A percentile compares a stretch with the other conserved stretches of the same genome.
phyloP scores from a whole-genome alignment of 2,113 vertebrate genomes.

The Ophiodon elongatus region DNA sequence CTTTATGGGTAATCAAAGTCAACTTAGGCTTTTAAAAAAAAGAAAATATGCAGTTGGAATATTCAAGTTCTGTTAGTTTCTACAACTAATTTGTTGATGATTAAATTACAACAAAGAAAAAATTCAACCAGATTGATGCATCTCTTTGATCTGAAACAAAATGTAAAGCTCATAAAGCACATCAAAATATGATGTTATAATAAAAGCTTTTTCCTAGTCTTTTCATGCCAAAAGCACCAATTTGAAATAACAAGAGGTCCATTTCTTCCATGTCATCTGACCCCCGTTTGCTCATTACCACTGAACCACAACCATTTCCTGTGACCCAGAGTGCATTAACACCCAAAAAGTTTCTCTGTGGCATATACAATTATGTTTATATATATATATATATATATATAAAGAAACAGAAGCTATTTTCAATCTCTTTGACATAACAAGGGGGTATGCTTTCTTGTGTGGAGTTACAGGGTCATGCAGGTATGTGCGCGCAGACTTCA shows the following conservation, averaged over 20 bases:
- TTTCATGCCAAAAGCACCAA: conserved; percentile 29
- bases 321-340: conserved; percentile 71
- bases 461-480: conserved; percentile 66
- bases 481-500: conserved; percentile 77
- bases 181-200: not conserved
- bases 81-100: not conserved
- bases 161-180: not conserved
- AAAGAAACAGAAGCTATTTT: conserved; percentile 66
- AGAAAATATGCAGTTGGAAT: not conserved
- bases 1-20: conserved; percentile 3
- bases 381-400: not conserved
- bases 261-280: conserved; percentile 22
- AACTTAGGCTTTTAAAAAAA: not conserved
- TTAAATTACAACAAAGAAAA: not conserved
- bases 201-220: not conserved
- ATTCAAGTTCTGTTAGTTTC: too few relatives aligned
- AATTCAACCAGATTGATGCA: not conserved
- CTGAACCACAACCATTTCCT: conserved; percentile 33
- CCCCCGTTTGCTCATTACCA: conserved; percentile 53
- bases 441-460: conserved; percentile 69
- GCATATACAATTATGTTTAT: conserved; percentile 1
- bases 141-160: not conserved
- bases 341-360: conserved; percentile 48
- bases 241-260: conserved; percentile 34
- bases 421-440: conserved; percentile 60